Evolutionary conservation across 2,113 vertebrate genomes (phyloP).

Genomic region (Engraulis encrasicolus): DNA sequence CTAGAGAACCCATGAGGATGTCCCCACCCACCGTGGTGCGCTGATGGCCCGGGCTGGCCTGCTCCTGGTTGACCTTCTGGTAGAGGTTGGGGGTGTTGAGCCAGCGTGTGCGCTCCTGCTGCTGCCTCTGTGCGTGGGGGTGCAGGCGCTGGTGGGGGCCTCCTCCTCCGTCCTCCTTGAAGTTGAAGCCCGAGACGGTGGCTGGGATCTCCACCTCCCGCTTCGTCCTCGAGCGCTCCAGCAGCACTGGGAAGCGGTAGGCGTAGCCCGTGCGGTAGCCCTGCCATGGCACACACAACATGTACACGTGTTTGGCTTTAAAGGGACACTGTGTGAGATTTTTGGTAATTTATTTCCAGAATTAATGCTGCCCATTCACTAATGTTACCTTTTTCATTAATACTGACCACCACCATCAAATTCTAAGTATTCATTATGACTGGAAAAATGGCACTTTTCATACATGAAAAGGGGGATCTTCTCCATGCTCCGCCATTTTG

Average conservation of each 20-base stretch:
- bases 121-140: conserved; percentile 89
- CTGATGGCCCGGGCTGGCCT: conserved; percentile 79
- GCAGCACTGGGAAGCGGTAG: conserved; percentile 91
- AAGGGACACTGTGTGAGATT: no score
- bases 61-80: conserved; percentile 86
- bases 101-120: conserved; percentile 97
- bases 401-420: no score
- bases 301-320: no score
- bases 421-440: no score
- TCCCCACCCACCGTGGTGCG: conserved; percentile 85
- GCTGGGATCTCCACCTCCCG: conserved; percentile 94
- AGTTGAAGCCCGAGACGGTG: conserved; percentile 87
- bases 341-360: no score
- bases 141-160: conserved; percentile 73
- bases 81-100: conserved; percentile 97
- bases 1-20: no score
- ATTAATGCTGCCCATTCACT: no score
- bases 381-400: no score
- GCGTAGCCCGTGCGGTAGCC: conserved; percentile 94
- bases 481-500: no score
- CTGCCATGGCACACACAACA: no score
- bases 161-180: conserved; percentile 80
- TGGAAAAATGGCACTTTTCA: no score
- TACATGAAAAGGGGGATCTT: no score
- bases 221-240: conserved; percentile 89